Percentiles rank a stretch among this genome's conserved stretches.
These are phyloP conservation scores for Notarius quadriscutis DNA, from an alignment of 2,113 vertebrate genomes.

Conservation along the genomic window DNA sequence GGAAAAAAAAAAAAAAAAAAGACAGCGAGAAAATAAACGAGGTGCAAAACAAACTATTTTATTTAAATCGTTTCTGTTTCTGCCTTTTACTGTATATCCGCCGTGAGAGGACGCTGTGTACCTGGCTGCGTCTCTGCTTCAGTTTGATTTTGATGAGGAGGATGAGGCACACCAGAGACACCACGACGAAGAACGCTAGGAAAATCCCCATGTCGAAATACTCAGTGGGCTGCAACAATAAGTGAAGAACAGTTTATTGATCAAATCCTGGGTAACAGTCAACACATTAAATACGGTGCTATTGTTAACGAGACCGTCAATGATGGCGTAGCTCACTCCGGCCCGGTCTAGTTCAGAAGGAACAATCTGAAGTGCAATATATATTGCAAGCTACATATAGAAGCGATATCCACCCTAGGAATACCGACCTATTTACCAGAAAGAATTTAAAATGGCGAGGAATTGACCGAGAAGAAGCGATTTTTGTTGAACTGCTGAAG, in stretches of 20 bases:
- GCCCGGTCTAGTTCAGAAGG: no score
- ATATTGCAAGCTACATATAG: no score
- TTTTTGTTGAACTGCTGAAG: no score
- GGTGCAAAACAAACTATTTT: background rate
- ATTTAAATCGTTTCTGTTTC: no score
- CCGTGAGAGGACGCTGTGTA: slow-evolving; percentile 52
- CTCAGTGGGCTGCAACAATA: slow-evolving; percentile 85
- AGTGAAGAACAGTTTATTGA: background rate
- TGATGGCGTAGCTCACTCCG: no score
- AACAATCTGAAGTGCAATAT: no score
- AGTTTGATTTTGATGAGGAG: slow-evolving; percentile 99
- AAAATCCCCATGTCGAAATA: slow-evolving; percentile 99
- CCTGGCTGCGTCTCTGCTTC: slow-evolving; percentile 96
- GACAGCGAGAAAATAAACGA: background rate
- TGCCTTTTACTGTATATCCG: background rate
- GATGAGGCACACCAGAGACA: slow-evolving; percentile 95
- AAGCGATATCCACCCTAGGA: no score
- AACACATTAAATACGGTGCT: background rate
- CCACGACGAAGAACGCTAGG: slow-evolving; percentile 96
- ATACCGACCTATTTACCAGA: no score
- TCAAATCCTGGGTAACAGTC: background rate
- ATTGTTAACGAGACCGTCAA: background rate
- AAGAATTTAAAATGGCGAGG: no score
- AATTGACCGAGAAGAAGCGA: no score
- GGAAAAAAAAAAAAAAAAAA: background rate